Conservation (phyloP, 1,140 invertebrate genomes). For the Papilio polytes region DNA sequence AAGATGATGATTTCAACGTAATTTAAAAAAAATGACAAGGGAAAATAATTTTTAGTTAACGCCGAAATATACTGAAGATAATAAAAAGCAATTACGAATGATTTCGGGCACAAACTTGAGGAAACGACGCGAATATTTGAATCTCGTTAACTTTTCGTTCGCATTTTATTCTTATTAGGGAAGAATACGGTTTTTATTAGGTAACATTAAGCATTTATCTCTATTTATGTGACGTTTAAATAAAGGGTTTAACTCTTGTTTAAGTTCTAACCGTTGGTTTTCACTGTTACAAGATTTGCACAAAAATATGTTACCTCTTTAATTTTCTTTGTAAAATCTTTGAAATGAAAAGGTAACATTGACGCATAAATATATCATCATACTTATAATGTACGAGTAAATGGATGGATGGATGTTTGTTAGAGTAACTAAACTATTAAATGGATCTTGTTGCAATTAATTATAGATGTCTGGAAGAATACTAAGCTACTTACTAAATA, state of each 20-base stretch:
- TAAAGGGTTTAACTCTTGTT: no score
- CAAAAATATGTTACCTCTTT: no score
- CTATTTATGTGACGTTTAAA: neutral
- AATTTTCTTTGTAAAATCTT: neutral
- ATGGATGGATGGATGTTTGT: no score
- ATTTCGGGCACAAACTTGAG: neutral
- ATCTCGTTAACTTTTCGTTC: neutral
- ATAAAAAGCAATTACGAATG: constrained; percentile 1
- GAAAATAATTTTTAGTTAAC: neutral
- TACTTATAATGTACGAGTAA: no score
- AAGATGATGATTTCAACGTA: neutral
- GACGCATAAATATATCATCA: no score
- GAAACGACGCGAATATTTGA: neutral
- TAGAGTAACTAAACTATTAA: no score
- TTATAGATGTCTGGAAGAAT: no score
- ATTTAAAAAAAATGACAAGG: neutral
- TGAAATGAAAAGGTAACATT: neutral
- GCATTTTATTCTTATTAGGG: neutral
- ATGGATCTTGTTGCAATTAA: no score
- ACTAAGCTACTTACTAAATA: no score
- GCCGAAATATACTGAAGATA: neutral
- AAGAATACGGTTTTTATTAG: neutral
- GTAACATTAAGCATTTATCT: neutral
- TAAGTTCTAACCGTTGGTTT: no score
- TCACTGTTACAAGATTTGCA: no score